Base-by-base conservation (phyloP, 2,888 invertebrate genomes). In the Aphelenchoides bicaudatus region DNA sequence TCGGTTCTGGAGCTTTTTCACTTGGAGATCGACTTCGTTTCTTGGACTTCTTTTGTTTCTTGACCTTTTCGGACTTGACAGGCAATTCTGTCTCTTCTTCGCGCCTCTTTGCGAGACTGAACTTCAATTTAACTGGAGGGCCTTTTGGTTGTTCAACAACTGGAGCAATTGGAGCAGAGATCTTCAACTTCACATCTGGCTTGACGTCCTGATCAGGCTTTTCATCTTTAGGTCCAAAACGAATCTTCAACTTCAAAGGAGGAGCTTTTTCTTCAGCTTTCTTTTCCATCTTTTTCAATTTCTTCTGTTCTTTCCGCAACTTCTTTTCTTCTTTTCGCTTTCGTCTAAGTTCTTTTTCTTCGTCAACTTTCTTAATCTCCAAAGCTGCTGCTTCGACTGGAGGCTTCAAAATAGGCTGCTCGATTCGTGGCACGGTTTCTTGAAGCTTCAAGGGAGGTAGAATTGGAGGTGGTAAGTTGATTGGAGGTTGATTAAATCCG, bases 281-380 rank as follows among this genome's bases (percentile, higher is more conserved):
- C 43, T 43, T n/a, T 43, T 43, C 34, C 16, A 13, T 13, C 13
- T 34, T 13, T 16, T 34, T 25, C 43, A 21, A 21, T 43, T 43
- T 25, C 23, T 21, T 8, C 10, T n/a, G 43, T 25, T 43, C 43
- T 25, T 43, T 43, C 43, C 25, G 21, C 13, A 13, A 16, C 23
- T 43, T 43, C 43, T n/a, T 6, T n/a, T 43, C 43, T 21, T 43
- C 25, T 21, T 43, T 25, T 10, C 43, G 43, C 23, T 43, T 43
- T 25, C n/a, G n/a, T n/a, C n/a, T n/a, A n/a, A n/a, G n/a, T n/a
- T n/a, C n/a, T n/a, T n/a, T n/a, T n/a, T n/a, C n/a, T n/a, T n/a
- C n/a, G n/a, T 43, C 43, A 8, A 25, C 43, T n/a, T 43, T 43
- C 43, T 43, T n/a, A n/a, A n/a, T n/a, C n/a, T n/a, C n/a, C n/a